Evolutionary conservation across 2,888 invertebrate species (phyloP).

Genomic region (Prenolepis imparis): DNA sequence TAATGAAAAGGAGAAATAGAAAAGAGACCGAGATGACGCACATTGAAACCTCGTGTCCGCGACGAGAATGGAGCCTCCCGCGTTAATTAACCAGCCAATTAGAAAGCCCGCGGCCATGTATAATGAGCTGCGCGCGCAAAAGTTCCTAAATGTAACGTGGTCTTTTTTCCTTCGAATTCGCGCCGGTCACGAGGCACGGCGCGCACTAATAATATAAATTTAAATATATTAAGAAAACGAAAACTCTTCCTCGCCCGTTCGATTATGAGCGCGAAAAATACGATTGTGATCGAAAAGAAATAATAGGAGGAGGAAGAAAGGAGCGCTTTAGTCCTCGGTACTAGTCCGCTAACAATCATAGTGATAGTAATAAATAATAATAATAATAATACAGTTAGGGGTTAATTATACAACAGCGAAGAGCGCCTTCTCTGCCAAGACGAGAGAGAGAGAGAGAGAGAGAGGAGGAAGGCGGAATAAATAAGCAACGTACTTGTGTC

Average conservation of each 20-base stretch:
- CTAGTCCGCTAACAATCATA: constrained; percentile 75
- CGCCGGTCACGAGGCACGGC: constrained; percentile 58
- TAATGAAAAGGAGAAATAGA: constrained; percentile 25
- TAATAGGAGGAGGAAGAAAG: constrained; percentile 14
- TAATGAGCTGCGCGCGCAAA: constrained; percentile 86
- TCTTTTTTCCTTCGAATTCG: constrained; percentile 68
- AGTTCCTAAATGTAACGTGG: constrained; percentile 83
- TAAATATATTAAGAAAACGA: constrained; percentile 37
- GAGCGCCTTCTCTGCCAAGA: constrained; percentile 36
- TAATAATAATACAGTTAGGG: constrained; percentile 46
- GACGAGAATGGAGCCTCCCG: constrained; percentile 78
- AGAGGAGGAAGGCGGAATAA: constrained; percentile 58
- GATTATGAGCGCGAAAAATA: constrained; percentile 29
- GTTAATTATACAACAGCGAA: constrained; percentile 48
- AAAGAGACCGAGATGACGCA: constrained; percentile 54
- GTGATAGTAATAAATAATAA: constrained; percentile 62
- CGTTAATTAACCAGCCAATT: constrained; percentile 86
- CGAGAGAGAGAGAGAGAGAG: constrained; percentile 17
- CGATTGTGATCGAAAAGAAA: constrained; percentile 47
- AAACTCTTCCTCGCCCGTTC: constrained; percentile 35
- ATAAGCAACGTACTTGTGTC: constrained; percentile 77
- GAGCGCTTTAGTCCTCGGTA: constrained; percentile 51
- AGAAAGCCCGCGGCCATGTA: constrained; percentile 83
- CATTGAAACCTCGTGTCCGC: constrained; percentile 82
- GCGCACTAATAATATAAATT: constrained; percentile 60